Percentiles rank a stretch among this genome's conserved stretches.
These are phyloP conservation scores for Electrona antarctica DNA, from an alignment of 2,113 vertebrate genomes.

Conservation along the genomic window DNA sequence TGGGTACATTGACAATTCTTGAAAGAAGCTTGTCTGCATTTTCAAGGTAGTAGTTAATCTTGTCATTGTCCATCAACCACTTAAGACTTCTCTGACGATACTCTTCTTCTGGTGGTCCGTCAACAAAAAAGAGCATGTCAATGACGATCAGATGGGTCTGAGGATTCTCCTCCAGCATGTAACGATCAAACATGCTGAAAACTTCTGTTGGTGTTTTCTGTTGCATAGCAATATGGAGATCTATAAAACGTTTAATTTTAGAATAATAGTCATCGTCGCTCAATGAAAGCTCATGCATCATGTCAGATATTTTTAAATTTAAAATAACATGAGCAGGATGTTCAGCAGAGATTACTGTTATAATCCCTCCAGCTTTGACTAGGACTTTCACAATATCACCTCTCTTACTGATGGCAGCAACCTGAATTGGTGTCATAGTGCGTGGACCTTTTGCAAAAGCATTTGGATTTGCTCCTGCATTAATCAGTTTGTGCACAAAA, in stretches of 20 bases:
- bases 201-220: too few species aligned
- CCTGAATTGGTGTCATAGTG: conserved; percentile 32
- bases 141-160: conserved; percentile 24
- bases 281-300: neutral
- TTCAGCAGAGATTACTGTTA: neutral
- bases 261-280: too few species aligned
- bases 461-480: conserved; percentile 43
- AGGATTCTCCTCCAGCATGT: too few species aligned
- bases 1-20: rapidly evolving
- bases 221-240: too few species aligned
- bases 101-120: rapidly evolving
- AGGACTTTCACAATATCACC: conserved; percentile 47
- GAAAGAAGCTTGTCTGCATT: conserved; percentile 36
- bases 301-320: conserved; percentile 35
- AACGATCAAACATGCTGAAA: too few species aligned
- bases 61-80: conserved; percentile 53
- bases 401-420: conserved; percentile 33
- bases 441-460: rapidly evolving
- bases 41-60: neutral
- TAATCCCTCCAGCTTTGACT: conserved; percentile 39
- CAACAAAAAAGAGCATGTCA: conserved; percentile 29
- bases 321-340: neutral
- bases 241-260: too few species aligned
- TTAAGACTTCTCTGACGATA: conserved; percentile 41
- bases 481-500: conserved; percentile 45